Base-by-base conservation (phyloP, 2,888 invertebrate species). In the Heterodera filipjevi region DNA sequence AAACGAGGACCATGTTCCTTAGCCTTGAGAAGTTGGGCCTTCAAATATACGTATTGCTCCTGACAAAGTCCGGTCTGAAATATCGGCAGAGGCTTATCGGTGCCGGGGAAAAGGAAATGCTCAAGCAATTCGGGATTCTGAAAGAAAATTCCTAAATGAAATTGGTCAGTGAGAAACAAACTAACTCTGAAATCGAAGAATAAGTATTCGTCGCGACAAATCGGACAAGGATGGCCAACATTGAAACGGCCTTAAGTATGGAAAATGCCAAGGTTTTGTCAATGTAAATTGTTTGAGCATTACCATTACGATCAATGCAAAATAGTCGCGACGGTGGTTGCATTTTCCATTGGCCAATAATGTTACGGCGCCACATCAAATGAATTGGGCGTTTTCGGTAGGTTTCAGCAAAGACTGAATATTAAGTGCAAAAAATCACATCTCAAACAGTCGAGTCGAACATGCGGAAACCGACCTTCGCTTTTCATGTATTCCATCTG, bases 171-270 rank as follows among this genome's bases (percentile, higher is more conserved):
- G 39, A 0, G 39, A 22, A 19, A 1, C 5, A 10, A 39, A 74
- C 82, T 32, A 33, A 84, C 84, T 46, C 88, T 81, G 76, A 85
- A 89, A 80, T 88, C 87, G 81, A 88, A 88, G 81, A 86, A 88
- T 33, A 88, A 79, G 80, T 88, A 88, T 77, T 88, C 88, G 80
- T 88, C 88, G 12, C 88, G 85, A 59, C 86, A 88, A 14, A 87
- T 83, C 5, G 88, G 88, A 79, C 88, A 88, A 10, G 88, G 86
- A 77, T 88, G 82, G 79, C 87, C 87, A 76, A 85, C 78, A 76
- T 87, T 87, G 83, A 87, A 87, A 3, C 79, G 79, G 16, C 71
- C 72, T 49, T n/a, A 35, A 12, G n/a, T 22, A 30, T 5, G 22
- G 70, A 6, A 70, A 70, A 44, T 70, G 44, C 39, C 39, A 39